Percentiles rank a stretch among this genome's conserved stretches.
Conservation (phyloP, 2,797 vertebrate species). For the Gymnothorax javanicus region DNA sequence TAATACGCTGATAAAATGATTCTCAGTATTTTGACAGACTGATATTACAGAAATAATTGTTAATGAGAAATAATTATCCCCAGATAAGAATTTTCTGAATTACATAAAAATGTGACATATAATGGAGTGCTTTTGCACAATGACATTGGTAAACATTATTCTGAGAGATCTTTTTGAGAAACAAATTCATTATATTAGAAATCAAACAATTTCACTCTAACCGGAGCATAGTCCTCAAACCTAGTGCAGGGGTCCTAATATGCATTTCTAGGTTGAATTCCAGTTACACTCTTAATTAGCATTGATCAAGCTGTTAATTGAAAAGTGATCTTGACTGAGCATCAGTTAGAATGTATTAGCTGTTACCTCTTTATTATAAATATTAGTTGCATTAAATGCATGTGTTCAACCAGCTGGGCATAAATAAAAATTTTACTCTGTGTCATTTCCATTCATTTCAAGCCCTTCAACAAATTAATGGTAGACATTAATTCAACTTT, state of each 20-base stretch:
- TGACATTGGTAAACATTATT: neutral
- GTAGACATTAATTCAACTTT: neutral
- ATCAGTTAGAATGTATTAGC: neutral
- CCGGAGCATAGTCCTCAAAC: neutral
- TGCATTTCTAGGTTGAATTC: neutral
- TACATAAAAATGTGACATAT: neutral
- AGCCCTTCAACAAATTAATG: conserved; percentile 5
- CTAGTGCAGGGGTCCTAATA: neutral
- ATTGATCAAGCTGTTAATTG: neutral
- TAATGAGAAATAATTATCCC: neutral
- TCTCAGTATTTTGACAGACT: neutral
- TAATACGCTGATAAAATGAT: neutral
- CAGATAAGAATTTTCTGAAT: neutral
- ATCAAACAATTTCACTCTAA: neutral
- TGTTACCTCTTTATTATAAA: neutral
- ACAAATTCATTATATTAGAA: neutral
- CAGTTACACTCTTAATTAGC: neutral
- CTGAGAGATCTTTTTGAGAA: neutral
- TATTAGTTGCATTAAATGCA: conserved; percentile 3
- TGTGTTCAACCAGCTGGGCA: neutral
- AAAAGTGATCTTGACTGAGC: neutral
- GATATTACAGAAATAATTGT: neutral
- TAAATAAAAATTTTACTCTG: neutral
- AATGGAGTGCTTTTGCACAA: neutral
- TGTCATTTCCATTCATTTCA: neutral